Conservation (phyloP, 2,113 vertebrate genomes). For the Dryoscopus gambensis region DNA sequence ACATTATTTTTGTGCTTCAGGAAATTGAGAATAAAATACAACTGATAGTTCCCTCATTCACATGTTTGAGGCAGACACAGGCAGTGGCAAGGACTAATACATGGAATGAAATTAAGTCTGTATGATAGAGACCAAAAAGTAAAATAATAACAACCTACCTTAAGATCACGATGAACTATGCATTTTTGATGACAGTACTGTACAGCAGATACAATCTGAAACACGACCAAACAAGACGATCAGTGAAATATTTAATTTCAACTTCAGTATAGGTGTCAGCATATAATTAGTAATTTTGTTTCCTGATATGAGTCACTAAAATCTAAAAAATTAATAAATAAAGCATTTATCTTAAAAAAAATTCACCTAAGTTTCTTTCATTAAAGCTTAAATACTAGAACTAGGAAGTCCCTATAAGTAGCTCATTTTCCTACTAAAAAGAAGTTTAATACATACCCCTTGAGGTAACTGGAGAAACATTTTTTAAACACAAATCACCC, state of each 20-base stretch:
- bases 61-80: neutral
- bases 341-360: neutral
- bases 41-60: neutral
- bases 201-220: constrained; percentile 97
- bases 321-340: neutral
- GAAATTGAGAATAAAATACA: neutral
- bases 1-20: neutral
- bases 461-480: neutral
- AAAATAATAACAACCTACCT: constrained; percentile 74
- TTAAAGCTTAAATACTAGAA: neutral
- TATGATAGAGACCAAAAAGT: neutral
- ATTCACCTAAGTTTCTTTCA: neutral
- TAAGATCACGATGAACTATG: constrained; percentile 97
- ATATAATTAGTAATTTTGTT: neutral
- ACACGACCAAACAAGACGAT: constrained; percentile 29
- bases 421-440: neutral
- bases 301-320: neutral
- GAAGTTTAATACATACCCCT: neutral
- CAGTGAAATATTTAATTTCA: neutral
- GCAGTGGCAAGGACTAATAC: neutral
- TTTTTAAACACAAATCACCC: neutral
- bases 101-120: neutral
- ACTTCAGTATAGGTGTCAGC: neutral
- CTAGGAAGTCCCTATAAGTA: neutral
- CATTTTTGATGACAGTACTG: constrained; percentile 97